These are phyloP conservation scores for Dasypolia templi DNA, from an alignment of 2,888 invertebrate species.

Conservation along the genomic window DNA sequence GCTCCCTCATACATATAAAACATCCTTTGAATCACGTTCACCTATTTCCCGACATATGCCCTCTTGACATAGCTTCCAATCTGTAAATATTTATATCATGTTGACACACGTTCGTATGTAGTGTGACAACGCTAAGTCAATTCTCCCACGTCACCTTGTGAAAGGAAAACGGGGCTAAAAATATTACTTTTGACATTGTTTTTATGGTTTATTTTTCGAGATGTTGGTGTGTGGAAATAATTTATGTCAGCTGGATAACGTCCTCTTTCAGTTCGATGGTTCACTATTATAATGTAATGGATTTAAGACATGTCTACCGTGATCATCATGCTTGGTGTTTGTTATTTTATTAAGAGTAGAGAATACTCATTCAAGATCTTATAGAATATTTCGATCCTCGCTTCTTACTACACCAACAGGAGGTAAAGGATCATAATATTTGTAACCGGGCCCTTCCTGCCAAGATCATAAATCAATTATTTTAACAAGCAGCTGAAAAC, in stretches of 20 bases:
- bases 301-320: constrained; percentile 16
- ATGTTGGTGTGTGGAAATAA: constrained; percentile 28
- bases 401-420: constrained; percentile 34
- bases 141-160: constrained; percentile 48
- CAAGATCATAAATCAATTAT: constrained; percentile 43
- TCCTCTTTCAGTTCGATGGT: constrained; percentile 29
- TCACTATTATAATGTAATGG: constrained; percentile 15
- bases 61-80: constrained; percentile 71
- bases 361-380: constrained; percentile 25
- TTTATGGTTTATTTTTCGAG: constrained; percentile 45
- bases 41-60: constrained; percentile 76
- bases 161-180: constrained; percentile 51
- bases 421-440: constrained; percentile 49
- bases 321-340: neutral
- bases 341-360: constrained; percentile 11
- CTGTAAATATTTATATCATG: constrained; percentile 65
- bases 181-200: constrained; percentile 58
- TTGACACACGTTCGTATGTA: constrained; percentile 58
- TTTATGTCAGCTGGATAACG: constrained; percentile 34
- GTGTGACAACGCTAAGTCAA: constrained; percentile 59
- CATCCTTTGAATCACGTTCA: constrained; percentile 73
- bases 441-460: constrained; percentile 27
- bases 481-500: constrained; percentile 29
- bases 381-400: constrained; percentile 24
- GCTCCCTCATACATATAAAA: constrained; percentile 64